Evolutionary conservation across 2,113 vertebrate species (phyloP), one percentile per base, ranked within the genome.

Genomic region (Prunella himalayana): DNA sequence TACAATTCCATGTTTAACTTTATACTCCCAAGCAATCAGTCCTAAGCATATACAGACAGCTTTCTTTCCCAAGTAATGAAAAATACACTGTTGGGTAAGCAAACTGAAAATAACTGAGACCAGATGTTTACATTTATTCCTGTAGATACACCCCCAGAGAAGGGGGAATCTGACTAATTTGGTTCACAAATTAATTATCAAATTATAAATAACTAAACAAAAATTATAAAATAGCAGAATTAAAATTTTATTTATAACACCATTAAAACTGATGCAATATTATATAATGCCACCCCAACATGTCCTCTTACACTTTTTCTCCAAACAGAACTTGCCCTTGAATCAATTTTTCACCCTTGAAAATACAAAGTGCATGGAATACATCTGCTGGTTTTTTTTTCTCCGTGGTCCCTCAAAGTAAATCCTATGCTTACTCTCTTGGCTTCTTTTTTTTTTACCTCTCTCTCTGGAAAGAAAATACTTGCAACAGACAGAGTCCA

Each of bases 1-100:
- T 94, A 73, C 82, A 94, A 94, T 76, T 57, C 85, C 42, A 70
- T 87, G 35, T 86, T 96, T 94, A 91, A 94, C 92, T 92, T 94
- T 25, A 70, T 47, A 68, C 37, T 95, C 56, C 73, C 61, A 87
- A 87, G 77, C 60, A 91, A 95, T 91, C 88, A 76, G 57, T 93
- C 50, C 78, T 82, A 79, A 85, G 78, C 66, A 91, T 30, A 79
- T 42, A 87, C 6, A 68, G 73, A 76, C 57, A 82, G 75, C 66
- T 82, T 86, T 54, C 7, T 12, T 44, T 37, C 61, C 72, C 57
- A 70, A 57, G 35, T 44, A 56, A 90, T 75, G 42, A 85, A 63
- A 93, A 85, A 78, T 50, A 87, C 44, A 60, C 47, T 75, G 2
- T 2, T 56, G 56, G 39, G 30, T 17, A 5, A 60, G 13, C 71